Evolutionary conservation across 2,797 vertebrate species (phyloP), one percentile per base, ranked within the genome.

Genomic region (Spinibarbus caldwelli): DNA sequence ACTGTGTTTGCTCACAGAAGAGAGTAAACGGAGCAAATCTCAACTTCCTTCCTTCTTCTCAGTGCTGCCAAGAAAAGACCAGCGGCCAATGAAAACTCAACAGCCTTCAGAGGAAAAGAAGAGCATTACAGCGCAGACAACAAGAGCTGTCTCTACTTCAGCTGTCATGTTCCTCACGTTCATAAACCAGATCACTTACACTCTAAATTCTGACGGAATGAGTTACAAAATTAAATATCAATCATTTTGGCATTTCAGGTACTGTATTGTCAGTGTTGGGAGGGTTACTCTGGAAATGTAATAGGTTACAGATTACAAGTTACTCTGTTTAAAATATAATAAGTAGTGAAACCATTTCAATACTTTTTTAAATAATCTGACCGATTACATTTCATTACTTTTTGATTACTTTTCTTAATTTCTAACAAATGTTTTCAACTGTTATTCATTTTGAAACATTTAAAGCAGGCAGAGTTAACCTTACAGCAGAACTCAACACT

Each of bases 1-100:
- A 52, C 52, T 41, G 36, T 23, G 45, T 88, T 68, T 81, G 38
- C 59, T 83, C 43, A 83, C 67, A 76, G 79, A 75, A 82, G 71
- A 86, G 21, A 59, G 59, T 41, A 82, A 85, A 84, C 23, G 11
- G 23, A 21, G 59, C 41, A 86, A 85, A 79, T 75, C 45, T 36
- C 62, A 64, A 79, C 85, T 85, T 80, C 80, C 83, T 85, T 80
- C 79, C 83, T 71, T 38, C 12, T 76, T 12, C 9, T 57, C 36
- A 23, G 9, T 31, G 10, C 15, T 31, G 84, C 83, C 83, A 82
- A 75, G 49, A 83, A 54, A 9, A 87, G 49, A 82, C 57, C 26
- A 59, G 9, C 17, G 6, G 78, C 88, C 83, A 82, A 75, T 41
- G 17, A 75, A 49, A 73, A 11, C 71, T 49, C 71, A 49, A 36